Evolutionary conservation across 2,113 vertebrate genomes (phyloP), one percentile per base, ranked within the genome.

Genomic region (Thalassarche chlororhynchos): DNA sequence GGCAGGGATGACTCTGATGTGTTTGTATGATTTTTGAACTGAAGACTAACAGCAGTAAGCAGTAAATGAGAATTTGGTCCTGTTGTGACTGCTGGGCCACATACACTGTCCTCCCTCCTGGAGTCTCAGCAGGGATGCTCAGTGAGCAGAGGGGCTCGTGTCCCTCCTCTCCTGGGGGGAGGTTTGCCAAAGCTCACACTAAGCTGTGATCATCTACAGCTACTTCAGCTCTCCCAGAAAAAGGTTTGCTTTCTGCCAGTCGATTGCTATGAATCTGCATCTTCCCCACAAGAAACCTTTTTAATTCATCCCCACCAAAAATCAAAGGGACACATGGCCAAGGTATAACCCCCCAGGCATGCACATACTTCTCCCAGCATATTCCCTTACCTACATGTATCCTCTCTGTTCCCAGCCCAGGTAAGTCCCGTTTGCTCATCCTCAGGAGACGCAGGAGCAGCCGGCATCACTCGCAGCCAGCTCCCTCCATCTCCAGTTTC

Each of bases 381-480:
- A 76, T 44, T 71, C 25, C 31, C 68, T 77, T 89, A 62, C 76
- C 36, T 51, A 76, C 9, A 4, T 1, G 7, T 49, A 68, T 64
- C 34, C 24, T n/a, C 15, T 78, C 46, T 55, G 26, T 47, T 87
- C 38, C 17, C 38, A 70, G 71, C 46, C 64, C 79, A 38, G 66
- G 15, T 38, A 58, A 64, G 60, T 17, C 54, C 34, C 2, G 1
- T 90, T 52, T 79, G 49, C 46, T 87, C 60, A 66, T 71, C 38
- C 16, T 42, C 0, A 0, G 42, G 16, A 25, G 20, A 25, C 0
- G 0, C 4, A 62, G 77, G 36, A 89, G 60, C 55, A 60, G 31
- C 23, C 5, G 0, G 38, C 38, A 69, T 21, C 12, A 4, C 85
- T 65, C 0, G 0, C 11, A 72, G 32, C 10, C 5, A 1, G 31